phyloP scores from a whole-genome alignment of 2,113 vertebrate genomes.

The Peromyscus polionotus region DNA sequence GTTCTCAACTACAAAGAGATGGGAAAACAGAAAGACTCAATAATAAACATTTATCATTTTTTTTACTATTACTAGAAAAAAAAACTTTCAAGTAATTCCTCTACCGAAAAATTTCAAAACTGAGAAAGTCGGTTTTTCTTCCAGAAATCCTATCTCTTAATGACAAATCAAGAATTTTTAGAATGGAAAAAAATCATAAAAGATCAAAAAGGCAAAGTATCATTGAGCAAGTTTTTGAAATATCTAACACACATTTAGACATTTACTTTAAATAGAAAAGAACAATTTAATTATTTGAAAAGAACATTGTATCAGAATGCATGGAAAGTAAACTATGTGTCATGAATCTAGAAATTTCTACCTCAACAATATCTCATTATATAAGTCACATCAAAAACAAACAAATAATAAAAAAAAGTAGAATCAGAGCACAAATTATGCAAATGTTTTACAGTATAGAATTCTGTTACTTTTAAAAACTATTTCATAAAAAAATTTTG shows the following conservation, averaged over 20 bases:
- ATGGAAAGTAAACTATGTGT: background rate
- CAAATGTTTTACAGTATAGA: background rate
- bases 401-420: background rate
- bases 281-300: background rate
- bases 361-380: background rate
- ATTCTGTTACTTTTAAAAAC: background rate
- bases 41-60: constrained; percentile 40
- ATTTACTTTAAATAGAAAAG: background rate
- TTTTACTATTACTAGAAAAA: constrained; percentile 39
- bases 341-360: constrained; percentile 4
- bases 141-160: background rate
- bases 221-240: background rate
- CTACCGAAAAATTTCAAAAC: background rate
- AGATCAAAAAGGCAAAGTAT: background rate
- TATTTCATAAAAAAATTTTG: background rate
- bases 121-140: background rate
- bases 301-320: background rate
- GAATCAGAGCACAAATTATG: background rate
- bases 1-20: constrained; percentile 60
- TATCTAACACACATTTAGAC: background rate
- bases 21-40: background rate
- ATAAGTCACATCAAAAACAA: background rate
- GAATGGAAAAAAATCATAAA: background rate
- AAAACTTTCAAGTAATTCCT: background rate
- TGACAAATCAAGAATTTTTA: background rate